Conservation (phyloP, 2,888 invertebrate species). For the Bombylius discolor region DNA sequence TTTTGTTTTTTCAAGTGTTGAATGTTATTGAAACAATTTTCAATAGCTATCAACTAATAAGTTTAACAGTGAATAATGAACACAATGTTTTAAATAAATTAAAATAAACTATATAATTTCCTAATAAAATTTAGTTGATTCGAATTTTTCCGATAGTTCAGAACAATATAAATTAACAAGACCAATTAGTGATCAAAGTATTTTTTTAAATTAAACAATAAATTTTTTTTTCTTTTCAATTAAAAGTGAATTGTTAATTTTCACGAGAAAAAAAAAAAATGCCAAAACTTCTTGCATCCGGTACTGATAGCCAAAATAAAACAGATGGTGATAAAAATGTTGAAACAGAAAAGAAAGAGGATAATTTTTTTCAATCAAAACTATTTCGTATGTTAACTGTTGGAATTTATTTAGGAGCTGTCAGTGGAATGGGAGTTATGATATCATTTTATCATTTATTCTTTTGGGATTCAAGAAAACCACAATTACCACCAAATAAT, state of each 20-base stretch:
- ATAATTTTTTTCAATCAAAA: conserved; percentile 29
- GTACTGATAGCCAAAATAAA: background rate
- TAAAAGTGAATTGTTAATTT: background rate
- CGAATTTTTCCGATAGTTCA: no score
- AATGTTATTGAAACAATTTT: no score
- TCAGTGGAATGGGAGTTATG: conserved; percentile 30
- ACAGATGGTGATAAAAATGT: background rate
- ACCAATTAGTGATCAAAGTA: no score
- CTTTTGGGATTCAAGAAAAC: conserved; percentile 34
- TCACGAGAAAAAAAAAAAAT: background rate
- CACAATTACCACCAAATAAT: conserved; percentile 30
- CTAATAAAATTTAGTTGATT: no score
- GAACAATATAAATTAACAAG: no score
- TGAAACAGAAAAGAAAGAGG: background rate
- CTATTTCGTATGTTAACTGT: conserved; percentile 28
- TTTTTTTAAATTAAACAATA: no score
- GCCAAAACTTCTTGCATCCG: background rate
- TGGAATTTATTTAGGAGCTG: conserved; percentile 28
- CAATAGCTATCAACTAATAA: no score
- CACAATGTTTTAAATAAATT: no score
- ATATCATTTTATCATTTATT: conserved; percentile 31
- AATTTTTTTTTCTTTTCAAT: no score
- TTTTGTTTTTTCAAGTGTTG: no score
- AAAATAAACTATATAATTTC: no score
- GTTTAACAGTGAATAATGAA: no score